Evolutionary conservation across 1,140 invertebrate species (phyloP), one percentile per base, ranked within the genome.

Genomic region (Dendroctonus valens): DNA sequence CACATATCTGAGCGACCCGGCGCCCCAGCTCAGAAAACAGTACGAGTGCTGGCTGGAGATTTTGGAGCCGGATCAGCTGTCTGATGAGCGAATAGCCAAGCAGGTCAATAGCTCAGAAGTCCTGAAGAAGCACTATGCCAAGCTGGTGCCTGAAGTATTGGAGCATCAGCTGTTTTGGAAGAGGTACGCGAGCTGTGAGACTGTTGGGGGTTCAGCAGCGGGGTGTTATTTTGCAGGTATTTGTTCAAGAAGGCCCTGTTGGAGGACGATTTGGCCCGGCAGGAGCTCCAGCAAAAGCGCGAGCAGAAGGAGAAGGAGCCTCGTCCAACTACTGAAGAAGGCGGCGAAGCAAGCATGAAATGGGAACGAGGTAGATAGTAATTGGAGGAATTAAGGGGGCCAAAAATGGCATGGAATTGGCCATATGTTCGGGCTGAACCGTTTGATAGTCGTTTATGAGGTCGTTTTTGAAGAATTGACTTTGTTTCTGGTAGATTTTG

Each of bases 171-270:
- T 82, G 44, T 86, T 86, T 72, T 86, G 84, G 84, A 83, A 84
- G 74, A 79, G 83, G 82, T 26, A 26, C 26, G 26, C 26, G 26
- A n/a, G 26, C 26, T 26, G 1, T 26, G 26, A 26, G 26, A 26
- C 26, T 26, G 26, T 26, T 26, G 26, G 26, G n/a, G 26, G 1
- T 26, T 26, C 3, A 26, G 26, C 26, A 1, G 26, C 26, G 3
- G 3, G 39, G 6, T 11, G 15, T 40, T 49, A 44, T 14, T 59
- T 59, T 69, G 44, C 71, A 84, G 83, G 59, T 85, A 85, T 72
- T 74, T 86, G 46, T 86, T 86, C 77, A 83, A 82, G 65, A 83
- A 84, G 73, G 84, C 84, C 0, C 63, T 86, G 11, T 72, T 85
- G 5, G 83, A 85, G 73, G 84, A 86, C 73, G 78, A 83, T 0